phyloP scores from a whole-genome alignment of 2,888 invertebrate genomes.

The Cephus pygmeus region DNA sequence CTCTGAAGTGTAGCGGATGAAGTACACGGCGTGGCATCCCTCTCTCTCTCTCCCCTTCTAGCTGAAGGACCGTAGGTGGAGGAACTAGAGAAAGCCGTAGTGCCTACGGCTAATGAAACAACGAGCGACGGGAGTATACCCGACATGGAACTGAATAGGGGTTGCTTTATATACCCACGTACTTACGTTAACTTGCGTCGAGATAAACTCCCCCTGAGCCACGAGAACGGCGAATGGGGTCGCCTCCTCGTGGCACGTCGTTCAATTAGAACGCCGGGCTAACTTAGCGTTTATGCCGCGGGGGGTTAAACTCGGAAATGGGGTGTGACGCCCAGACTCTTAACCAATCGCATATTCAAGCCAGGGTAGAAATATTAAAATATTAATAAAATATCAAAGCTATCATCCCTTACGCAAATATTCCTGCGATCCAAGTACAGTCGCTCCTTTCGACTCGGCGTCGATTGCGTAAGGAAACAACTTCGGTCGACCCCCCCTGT shows the following conservation, averaged over 20 bases:
- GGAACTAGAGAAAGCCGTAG: constrained; percentile 16
- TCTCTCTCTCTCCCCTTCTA: not conserved
- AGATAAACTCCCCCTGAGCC: constrained; percentile 45
- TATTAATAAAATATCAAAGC: not conserved
- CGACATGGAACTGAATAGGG: constrained; percentile 9
- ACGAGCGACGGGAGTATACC: constrained; percentile 28
- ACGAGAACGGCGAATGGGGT: constrained; percentile 27
- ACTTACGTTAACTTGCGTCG: constrained; percentile 48
- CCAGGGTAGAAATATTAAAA: not conserved
- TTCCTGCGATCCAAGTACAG: not conserved
- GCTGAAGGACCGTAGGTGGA: not conserved
- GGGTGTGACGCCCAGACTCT: constrained; percentile 10
- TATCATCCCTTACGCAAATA: not conserved
- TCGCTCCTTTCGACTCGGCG: not conserved
- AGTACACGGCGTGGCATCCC: not conserved
- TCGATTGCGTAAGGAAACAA: not conserved
- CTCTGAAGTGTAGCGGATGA: not conserved
- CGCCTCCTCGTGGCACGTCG: constrained; percentile 34
- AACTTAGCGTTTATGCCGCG: constrained; percentile 24
- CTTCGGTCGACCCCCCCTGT: not conserved
- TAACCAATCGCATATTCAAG: not conserved
- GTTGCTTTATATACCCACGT: constrained; percentile 42
- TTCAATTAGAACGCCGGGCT: constrained; percentile 42
- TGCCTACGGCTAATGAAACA: constrained; percentile 47
- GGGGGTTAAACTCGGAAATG: constrained; percentile 22